Percentiles rank a stretch among this genome's conserved stretches.
Conservation (phyloP, 2,888 invertebrate genomes). For the Agriopis leucophaearia region DNA sequence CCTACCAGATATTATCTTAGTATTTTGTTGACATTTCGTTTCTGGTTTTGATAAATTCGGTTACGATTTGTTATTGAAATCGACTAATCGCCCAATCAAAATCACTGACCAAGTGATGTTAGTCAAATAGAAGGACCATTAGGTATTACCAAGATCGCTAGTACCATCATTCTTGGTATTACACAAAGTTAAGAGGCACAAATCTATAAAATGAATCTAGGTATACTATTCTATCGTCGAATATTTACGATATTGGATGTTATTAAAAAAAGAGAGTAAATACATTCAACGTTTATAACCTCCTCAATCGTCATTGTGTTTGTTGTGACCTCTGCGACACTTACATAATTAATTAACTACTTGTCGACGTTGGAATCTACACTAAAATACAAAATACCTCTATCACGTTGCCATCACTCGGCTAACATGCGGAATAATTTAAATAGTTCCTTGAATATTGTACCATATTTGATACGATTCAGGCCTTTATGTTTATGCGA, state of each 20-base stretch:
- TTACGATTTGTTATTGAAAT: neutral
- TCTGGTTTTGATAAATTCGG: too few relatives aligned
- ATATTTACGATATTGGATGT: neutral
- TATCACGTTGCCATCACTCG: constrained; percentile 35
- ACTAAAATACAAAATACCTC: constrained; percentile 17
- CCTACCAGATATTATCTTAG: neutral
- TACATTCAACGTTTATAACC: constrained; percentile 30
- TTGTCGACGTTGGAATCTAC: constrained; percentile 27
- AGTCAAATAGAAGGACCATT: neutral
- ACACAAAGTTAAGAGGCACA: neutral
- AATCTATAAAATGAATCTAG: neutral
- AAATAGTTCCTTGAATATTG: constrained; percentile 21
- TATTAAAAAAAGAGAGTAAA: constrained; percentile 17
- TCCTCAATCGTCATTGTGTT: constrained; percentile 68
- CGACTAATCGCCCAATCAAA: neutral
- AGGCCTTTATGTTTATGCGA: neutral
- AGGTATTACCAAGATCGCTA: too few relatives aligned
- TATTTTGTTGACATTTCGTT: too few relatives aligned
- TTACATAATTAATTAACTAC: constrained; percentile 70
- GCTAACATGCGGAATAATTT: constrained; percentile 33
- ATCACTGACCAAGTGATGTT: neutral
- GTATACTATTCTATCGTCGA: neutral
- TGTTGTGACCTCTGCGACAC: constrained; percentile 72
- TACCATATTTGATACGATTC: neutral
- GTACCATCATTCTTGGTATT: too few relatives aligned